phyloP scores from a whole-genome alignment of 1,140 invertebrate genomes.

The Drosophila dunni region DNA sequence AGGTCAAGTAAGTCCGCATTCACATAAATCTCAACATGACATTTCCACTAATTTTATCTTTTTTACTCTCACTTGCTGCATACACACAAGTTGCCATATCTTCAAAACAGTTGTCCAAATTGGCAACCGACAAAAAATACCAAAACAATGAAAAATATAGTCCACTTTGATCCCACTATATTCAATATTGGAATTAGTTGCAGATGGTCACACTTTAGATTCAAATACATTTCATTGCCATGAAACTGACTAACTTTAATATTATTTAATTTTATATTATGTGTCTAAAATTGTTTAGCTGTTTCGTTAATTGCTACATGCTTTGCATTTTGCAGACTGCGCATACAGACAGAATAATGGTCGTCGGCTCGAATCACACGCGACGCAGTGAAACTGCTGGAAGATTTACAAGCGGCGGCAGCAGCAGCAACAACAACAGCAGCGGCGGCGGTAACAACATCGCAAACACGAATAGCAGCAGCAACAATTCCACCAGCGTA shows the following conservation, averaged over 20 bases:
- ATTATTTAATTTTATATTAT: not conserved
- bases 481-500: constrained; percentile 60
- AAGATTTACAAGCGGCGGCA: constrained; percentile 67
- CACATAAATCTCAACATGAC: constrained; percentile 6
- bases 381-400: constrained; percentile 78
- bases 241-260: too few species aligned
- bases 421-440: constrained; percentile 13
- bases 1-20: not conserved
- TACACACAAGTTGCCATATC: constrained; percentile 40
- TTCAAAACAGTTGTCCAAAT: constrained; percentile 4
- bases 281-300: not conserved
- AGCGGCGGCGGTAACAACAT: constrained; percentile 17
- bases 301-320: not conserved
- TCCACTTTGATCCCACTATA: not conserved
- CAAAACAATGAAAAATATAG: constrained; percentile 9
- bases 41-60: constrained; percentile 23
- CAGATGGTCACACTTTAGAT: constrained; percentile 10
- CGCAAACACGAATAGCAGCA: constrained; percentile 37
- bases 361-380: constrained; percentile 82
- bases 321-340: constrained; percentile 56
- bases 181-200: not conserved
- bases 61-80: constrained; percentile 29
- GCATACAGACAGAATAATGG: constrained; percentile 78
- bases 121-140: constrained; percentile 4
- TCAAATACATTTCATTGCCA: not conserved